A percentile compares a stretch with the other conserved stretches of the same genome.
phyloP scores from a whole-genome alignment of 30 jellyfish, hydroid and myxozoan genomes.

The Sanderia malayensis region DNA sequence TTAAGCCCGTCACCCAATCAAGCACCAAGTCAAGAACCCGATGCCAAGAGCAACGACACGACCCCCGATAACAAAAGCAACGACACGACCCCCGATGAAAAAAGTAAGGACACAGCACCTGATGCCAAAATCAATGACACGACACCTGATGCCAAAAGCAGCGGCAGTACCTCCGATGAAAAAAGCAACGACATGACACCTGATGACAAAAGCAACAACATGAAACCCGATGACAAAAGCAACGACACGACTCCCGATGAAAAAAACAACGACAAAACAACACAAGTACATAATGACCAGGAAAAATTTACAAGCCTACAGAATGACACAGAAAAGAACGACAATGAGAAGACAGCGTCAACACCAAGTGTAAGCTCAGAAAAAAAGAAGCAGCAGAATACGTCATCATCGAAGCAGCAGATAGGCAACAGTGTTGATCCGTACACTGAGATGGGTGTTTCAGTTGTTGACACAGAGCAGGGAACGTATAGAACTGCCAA shows the following conservation, averaged over 20 bases:
- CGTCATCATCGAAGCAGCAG: neutral
- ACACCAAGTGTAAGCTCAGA: neutral
- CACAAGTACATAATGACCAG: too few relatives aligned
- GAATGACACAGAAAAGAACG: neutral
- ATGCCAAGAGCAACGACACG: neutral
- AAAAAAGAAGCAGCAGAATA: too few relatives aligned
- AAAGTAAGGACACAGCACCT: neutral
- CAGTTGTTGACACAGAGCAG: slow-evolving; percentile 58
- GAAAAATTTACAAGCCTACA: neutral
- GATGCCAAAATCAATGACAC: neutral
- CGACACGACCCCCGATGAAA: neutral
- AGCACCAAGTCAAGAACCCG: neutral
- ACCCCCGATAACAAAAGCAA: neutral
- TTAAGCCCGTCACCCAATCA: neutral
- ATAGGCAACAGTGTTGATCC: slow-evolving; percentile 25
- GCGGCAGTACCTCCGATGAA: neutral
- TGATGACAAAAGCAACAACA: neutral
- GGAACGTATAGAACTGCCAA: slow-evolving; percentile 35
- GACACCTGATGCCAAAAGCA: neutral
- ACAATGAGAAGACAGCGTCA: neutral
- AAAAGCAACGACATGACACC: neutral
- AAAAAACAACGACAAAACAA: too few relatives aligned
- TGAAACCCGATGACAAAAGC: neutral
- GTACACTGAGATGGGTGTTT: slow-evolving; percentile 56
- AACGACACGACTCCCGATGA: too few relatives aligned